phyloP scores from a whole-genome alignment of 1,140 invertebrate genomes.

The Drosophila sucinea region DNA sequence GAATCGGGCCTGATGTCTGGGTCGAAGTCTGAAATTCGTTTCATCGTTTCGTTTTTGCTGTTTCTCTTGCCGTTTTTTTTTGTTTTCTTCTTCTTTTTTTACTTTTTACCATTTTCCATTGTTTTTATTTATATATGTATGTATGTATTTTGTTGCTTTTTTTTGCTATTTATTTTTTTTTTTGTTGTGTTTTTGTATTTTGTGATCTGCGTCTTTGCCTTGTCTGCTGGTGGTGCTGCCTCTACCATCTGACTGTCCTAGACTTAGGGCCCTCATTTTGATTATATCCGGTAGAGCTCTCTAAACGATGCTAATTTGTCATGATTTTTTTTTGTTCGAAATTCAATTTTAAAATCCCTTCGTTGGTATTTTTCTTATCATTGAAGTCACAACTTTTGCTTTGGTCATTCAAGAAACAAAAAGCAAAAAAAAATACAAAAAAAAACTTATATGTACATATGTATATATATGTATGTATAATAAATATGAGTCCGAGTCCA shows the following conservation, averaged over 20 bases:
- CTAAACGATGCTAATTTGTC: conserved; percentile 59
- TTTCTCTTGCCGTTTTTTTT: conserved; percentile 42
- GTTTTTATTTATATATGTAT: conserved; percentile 41
- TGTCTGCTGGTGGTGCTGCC: background rate
- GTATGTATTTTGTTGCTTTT: background rate
- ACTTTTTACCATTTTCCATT: conserved; percentile 50
- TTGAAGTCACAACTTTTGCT: background rate
- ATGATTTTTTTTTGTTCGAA: conserved; percentile 17
- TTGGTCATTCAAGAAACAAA: conserved; percentile 45
- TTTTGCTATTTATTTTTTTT: conserved; percentile 15
- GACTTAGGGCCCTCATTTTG: conserved; percentile 18
- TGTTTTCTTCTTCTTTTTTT: conserved; percentile 32
- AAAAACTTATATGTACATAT: conserved; percentile 2
- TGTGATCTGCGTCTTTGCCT: conserved; percentile 36
- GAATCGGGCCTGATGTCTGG: conserved; percentile 64
- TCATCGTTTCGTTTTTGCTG: conserved; percentile 48
- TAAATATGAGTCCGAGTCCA: conserved; percentile 31
- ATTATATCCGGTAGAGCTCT: conserved; percentile 34
- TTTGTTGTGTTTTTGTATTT: conserved; percentile 21
- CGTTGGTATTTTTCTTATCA: conserved; percentile 29
- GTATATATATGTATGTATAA: conserved; percentile 3
- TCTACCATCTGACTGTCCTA: background rate
- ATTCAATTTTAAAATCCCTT: conserved; percentile 13
- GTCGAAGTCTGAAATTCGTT: conserved; percentile 65
- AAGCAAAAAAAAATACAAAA: conserved; percentile 19